Evolutionary conservation across 2,797 vertebrate species (phyloP).

Genomic region (Melanotaenia nigrans): DNA sequence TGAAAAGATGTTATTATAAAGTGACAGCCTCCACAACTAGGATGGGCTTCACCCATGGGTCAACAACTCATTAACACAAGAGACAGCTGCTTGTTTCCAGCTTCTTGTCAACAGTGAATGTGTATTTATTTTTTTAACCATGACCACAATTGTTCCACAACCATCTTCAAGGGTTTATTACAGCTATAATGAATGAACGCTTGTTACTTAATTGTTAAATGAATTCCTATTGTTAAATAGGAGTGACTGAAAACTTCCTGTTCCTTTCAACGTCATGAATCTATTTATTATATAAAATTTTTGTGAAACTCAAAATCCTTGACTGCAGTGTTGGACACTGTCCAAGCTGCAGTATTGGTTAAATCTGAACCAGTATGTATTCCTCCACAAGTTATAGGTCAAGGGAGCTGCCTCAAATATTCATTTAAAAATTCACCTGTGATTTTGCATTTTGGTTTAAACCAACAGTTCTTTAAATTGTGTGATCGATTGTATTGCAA

Average conservation of each 20-base stretch:
- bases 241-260: background rate
- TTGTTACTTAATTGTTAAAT: too few relatives aligned
- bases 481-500: background rate
- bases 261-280: background rate
- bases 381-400: background rate
- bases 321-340: background rate
- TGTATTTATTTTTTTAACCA: background rate
- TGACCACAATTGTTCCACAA: background rate
- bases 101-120: background rate
- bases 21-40: background rate
- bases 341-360: background rate
- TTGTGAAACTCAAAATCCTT: background rate
- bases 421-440: background rate
- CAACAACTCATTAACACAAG: background rate
- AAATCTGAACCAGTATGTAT: background rate
- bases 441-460: background rate
- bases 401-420: background rate
- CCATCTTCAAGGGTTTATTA: background rate
- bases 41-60: background rate
- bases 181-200: background rate
- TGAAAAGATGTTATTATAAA: background rate
- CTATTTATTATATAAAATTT: background rate
- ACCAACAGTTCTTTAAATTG: background rate
- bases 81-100: background rate
- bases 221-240: background rate